Evolutionary conservation across 2,888 invertebrate genomes (phyloP), one percentile per base, ranked within the genome.

Genomic region (Campoplex capitator): DNA sequence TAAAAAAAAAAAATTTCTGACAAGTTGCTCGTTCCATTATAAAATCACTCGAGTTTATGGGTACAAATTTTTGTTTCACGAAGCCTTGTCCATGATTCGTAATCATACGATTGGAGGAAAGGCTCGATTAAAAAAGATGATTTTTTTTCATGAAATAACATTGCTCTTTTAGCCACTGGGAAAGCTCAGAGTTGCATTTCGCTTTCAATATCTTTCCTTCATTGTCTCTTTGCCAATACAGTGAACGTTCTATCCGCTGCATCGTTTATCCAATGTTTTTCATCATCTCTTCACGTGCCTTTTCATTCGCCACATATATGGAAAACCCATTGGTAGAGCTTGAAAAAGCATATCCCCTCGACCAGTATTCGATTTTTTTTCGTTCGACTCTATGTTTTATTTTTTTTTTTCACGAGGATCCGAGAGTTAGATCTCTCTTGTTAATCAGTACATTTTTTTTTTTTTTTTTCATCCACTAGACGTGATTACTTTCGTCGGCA

Each of bases 401-500:
- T 23, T 23, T 70, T 51, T 35, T 65, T 51, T 71, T 48, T 71
- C 58, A 70, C 32, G 35, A 54, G 11, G 32, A 78, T 51, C 68
- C 68, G 42, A 23, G 62, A 28, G 62, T 67, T 58, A 32, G 38
- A 68, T 38, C 54, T 77, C 62, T 48, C 71, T 62, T 32, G 70
- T 71, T 70, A 62, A 51, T 67, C 67, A 35, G 35, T 51, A 48
- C n/a, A 48, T 13, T 54, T 62, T 48, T 54, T 70, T 58, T 7
- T 7, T 42, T 62, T 70, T 70, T 71, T 76, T 83, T 38, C 71
- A 65, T 76, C 75, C 80, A 71, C 80, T 81, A 51, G 75, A 80
- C 38, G 51, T 76, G 84, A 84, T 84, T 84, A 84, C 84, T 84
- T 80, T 84, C 56, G 45, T 51, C 45, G 23, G 51, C 62, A 71